phyloP scores from a whole-genome alignment of 2,888 invertebrate species.

The Plusia festucae region DNA sequence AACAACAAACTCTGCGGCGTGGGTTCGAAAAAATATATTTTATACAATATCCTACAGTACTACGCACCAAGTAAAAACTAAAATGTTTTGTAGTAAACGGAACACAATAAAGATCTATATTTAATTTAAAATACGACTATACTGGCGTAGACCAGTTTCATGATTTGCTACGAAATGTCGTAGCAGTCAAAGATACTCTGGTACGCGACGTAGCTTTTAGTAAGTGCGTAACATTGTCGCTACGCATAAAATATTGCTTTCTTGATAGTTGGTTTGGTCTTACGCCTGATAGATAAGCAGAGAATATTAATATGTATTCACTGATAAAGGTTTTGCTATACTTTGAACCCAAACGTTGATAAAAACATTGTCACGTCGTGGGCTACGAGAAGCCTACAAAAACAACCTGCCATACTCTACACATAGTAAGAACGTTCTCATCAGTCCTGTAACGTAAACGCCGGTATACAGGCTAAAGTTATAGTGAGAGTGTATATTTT shows the following conservation, averaged over 20 bases:
- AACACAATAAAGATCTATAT: slow-evolving; percentile 1
- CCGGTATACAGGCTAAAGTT: slow-evolving; percentile 46
- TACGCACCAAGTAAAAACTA: slow-evolving; percentile 11
- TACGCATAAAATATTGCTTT: slow-evolving; percentile 36
- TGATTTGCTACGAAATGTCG: not conserved
- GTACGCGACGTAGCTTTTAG: slow-evolving; percentile 8
- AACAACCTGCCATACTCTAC: slow-evolving; percentile 13
- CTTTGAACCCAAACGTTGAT: no score
- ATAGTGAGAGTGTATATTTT: slow-evolving; percentile 53
- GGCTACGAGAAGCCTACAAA: not conserved
- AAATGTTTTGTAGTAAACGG: not conserved
- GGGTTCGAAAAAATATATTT: slow-evolving; percentile 21
- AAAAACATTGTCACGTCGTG: slow-evolving; percentile 6
- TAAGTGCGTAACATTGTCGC: slow-evolving; percentile 25
- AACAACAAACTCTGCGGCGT: slow-evolving; percentile 14
- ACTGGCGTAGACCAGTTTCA: not conserved
- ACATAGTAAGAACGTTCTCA: slow-evolving; percentile 45
- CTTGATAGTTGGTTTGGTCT: slow-evolving; percentile 24
- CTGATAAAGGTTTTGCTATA: not conserved
- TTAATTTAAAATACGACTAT: not conserved
- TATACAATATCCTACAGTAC: not conserved
- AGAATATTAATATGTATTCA: no score
- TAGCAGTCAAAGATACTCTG: not conserved
- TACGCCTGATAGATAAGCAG: not conserved
- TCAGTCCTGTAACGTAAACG: slow-evolving; percentile 43